Base-by-base conservation (phyloP, 2,113 vertebrate species). In the Catharus fuscescens region DNA sequence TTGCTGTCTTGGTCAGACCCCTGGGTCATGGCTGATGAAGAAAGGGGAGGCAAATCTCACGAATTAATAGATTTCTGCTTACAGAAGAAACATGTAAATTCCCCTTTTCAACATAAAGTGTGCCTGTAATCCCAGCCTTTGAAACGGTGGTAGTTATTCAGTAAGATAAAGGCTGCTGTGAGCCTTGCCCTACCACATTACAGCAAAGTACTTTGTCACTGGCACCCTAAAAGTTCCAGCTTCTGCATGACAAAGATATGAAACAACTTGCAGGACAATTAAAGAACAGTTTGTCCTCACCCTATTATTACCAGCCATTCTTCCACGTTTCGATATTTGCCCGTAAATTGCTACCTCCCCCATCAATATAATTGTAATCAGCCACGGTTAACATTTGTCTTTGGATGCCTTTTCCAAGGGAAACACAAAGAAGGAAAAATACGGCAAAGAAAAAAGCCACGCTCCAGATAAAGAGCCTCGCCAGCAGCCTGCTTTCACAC, bases 61-160 rank as follows among this genome's bases (percentile, higher is more conserved):
- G 53, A 88, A 92, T 86, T 89, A 85, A 66, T 53, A 84, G 85
- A 86, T 90, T 94, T 86, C 80, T 93, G 82, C 80, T 94, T 88
- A 48, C 52, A 90, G 92, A 78, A 90, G 76, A 83, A 92, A 96
- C 91, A 95, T 80, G 91, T 82, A 94, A 96, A 95, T 88, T 85
- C 61, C 61, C 47, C 79, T 69, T 85, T 92, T 72, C 85, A 88
- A 84, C 92, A 92, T 45, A 67, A 90, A 96, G 95, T 89, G 83
- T 81, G 92, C 85, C 69, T 95, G 90, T 96, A 96, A 97, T 96
- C 90, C 92, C n/a, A 47, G 82, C 76, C 74, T 95, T 97, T 95
- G 90, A 97, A 96, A 96, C 0, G 10, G 66, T 18, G 69, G 67
- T 40, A 74, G 87, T 97, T 95, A 93, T 96, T 96, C 94, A 97